phyloP scores from a whole-genome alignment of 1,140 invertebrate genomes.

The Eurosta solidaginis region DNA sequence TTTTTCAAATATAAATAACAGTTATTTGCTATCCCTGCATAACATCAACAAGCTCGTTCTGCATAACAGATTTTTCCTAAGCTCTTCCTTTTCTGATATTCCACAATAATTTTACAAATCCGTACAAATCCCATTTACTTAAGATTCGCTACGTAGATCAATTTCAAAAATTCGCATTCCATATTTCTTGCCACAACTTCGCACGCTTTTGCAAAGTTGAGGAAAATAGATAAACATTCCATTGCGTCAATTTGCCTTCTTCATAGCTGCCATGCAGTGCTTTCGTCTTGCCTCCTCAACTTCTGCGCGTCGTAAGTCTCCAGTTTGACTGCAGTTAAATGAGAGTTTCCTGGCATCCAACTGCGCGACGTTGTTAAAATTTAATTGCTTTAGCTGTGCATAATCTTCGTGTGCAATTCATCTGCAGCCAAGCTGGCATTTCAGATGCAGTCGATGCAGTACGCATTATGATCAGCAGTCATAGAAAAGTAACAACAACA shows the following conservation, averaged over 20 bases:
- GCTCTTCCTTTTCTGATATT: background rate
- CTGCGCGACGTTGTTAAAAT: constrained; percentile 43
- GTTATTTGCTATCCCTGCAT: too few relatives aligned
- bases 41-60: background rate
- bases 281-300: background rate
- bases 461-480: background rate
- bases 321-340: constrained; percentile 42
- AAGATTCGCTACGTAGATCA: background rate
- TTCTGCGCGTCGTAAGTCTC: background rate
- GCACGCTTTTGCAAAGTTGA: background rate
- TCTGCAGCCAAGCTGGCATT: background rate
- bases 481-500: background rate
- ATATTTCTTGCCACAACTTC: background rate
- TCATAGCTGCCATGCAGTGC: background rate
- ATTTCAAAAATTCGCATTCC: background rate
- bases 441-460: background rate
- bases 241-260: background rate
- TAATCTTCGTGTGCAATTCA: constrained; percentile 30
- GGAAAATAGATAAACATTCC: background rate
- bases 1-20: too few relatives aligned
- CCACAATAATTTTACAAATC: background rate
- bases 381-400: constrained; percentile 51
- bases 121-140: constrained; percentile 11
- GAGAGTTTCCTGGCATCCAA: constrained; percentile 59
- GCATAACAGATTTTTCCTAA: background rate